Percentiles rank a stretch among this genome's conserved stretches.
Evolutionary conservation across 2,888 invertebrate genomes (phyloP).

Genomic region (Parapristionchus giblindavisi): DNA sequence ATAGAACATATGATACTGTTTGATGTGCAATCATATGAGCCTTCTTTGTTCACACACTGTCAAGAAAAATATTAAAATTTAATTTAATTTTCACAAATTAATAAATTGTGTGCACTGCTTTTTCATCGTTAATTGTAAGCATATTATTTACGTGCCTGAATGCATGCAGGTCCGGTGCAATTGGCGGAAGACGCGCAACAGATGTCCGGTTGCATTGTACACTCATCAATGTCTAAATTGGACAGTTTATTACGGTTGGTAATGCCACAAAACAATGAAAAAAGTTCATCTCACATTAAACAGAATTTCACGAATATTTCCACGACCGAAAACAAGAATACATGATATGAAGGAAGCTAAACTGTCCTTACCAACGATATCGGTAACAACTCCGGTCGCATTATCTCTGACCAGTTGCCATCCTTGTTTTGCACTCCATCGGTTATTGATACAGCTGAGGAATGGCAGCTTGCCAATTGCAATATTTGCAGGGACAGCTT

Average conservation of each 20-base stretch:
- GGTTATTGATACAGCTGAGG: background rate
- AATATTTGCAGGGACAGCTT: background rate
- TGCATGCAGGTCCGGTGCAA: slow-evolving; percentile 1
- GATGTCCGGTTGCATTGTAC: background rate
- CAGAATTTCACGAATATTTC: no score
- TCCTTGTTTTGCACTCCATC: background rate
- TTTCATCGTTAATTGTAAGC: no score
- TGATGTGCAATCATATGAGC: background rate
- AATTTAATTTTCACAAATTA: background rate
- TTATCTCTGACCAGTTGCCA: slow-evolving; percentile 25
- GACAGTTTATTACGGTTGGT: no score
- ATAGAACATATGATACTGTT: background rate
- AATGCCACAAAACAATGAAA: no score
- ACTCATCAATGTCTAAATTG: slow-evolving; percentile 16
- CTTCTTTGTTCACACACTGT: slow-evolving; percentile 2
- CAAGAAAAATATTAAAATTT: background rate
- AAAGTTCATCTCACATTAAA: no score
- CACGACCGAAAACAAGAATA: no score
- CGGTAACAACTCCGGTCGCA: slow-evolving; percentile 6
- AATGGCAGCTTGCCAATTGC: background rate
- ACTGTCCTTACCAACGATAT: slow-evolving; percentile 24
- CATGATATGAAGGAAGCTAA: background rate
- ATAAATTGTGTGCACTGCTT: no score
- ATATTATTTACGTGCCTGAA: no score
- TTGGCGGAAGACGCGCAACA: background rate